phyloP scores from a whole-genome alignment of 2,797 vertebrate species.

The Danio tinwini region DNA sequence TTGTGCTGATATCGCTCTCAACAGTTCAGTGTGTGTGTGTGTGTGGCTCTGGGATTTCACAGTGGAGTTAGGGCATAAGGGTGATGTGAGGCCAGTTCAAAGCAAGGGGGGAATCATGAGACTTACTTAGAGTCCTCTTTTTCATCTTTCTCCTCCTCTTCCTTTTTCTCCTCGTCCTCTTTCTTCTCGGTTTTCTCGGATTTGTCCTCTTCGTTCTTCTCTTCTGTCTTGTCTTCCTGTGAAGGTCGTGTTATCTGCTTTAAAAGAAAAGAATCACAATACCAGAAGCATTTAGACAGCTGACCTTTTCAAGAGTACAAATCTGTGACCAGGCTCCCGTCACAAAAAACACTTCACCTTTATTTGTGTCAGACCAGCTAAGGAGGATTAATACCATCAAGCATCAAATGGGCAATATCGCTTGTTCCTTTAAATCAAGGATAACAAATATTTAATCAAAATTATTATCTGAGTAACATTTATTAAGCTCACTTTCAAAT shows the following conservation, averaged over 20 bases:
- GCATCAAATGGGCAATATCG: neutral
- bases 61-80: neutral
- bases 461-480: neutral
- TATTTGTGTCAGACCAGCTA: neutral
- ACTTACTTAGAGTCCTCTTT: constrained; percentile 95
- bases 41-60: neutral
- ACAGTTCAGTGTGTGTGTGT: neutral
- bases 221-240: constrained; percentile 97
- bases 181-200: constrained; percentile 95
- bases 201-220: constrained; percentile 97
- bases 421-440: neutral
- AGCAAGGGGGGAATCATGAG: neutral
- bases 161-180: constrained; percentile 97
- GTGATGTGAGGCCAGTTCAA: neutral
- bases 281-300: neutral
- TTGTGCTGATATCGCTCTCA: neutral
- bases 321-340: constrained; percentile 10
- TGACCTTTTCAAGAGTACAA: constrained; percentile 15
- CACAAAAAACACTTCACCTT: constrained; percentile 14
- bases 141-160: constrained; percentile 99
- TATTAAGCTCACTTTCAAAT: neutral
- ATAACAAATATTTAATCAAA: neutral
- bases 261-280: constrained; percentile 49
- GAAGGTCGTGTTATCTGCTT: constrained; percentile 95
- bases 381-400: neutral